Evolutionary conservation across 2,113 vertebrate species (phyloP).

Genomic region (Syrmaticus mikado): DNA sequence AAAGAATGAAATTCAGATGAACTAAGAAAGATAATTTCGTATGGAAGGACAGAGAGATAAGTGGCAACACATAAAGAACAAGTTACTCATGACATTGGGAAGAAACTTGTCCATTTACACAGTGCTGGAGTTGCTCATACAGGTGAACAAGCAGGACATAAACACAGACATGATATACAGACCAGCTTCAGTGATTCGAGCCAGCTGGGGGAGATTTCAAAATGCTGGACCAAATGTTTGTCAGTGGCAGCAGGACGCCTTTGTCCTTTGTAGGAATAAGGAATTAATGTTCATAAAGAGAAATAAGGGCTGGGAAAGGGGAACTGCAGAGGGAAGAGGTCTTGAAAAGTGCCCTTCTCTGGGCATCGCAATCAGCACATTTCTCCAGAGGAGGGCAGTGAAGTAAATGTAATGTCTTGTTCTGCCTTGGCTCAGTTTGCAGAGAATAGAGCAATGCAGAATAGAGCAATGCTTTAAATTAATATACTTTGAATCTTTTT

Average conservation of each 20-base stretch:
- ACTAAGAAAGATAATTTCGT: not conserved
- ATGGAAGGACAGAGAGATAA: not conserved
- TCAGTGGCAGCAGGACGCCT: not conserved
- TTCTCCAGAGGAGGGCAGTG: conserved; percentile 1
- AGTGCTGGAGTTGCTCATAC: not conserved
- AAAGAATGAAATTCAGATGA: not conserved
- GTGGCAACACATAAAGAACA: not conserved
- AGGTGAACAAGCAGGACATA: not conserved
- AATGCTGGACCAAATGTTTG: rapidly evolving
- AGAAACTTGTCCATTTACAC: not conserved
- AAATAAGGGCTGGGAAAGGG: not conserved
- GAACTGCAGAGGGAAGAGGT: not conserved
- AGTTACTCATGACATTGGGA: rapidly evolving
- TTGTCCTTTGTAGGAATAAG: not conserved
- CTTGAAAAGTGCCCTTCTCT: rapidly evolving
- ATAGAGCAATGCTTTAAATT: conserved; percentile 5
- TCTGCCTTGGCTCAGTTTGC: not conserved
- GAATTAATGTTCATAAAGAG: not conserved
- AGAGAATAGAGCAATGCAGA: not conserved
- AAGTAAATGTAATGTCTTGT: not conserved
- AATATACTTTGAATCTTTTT: not conserved
- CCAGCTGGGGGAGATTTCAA: not conserved
- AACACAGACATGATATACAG: rapidly evolving
- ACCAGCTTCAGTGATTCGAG: not conserved
- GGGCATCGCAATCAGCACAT: not conserved